phyloP scores from a whole-genome alignment of 2,797 vertebrate genomes.

The Hippocampus kuda region DNA sequence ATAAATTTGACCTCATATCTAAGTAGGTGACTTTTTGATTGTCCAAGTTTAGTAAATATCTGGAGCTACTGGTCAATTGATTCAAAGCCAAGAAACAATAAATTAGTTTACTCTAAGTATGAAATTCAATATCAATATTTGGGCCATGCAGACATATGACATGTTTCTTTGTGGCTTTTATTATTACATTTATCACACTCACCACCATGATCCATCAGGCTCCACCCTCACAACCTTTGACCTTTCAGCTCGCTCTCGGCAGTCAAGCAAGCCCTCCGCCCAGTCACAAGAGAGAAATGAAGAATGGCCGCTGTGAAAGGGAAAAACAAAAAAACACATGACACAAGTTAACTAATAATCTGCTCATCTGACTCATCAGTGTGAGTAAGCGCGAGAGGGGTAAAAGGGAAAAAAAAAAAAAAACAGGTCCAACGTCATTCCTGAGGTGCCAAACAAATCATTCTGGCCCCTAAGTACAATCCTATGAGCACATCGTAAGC shows the following conservation, averaged over 20 bases:
- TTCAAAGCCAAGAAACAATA: neutral
- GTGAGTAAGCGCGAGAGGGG: conserved; percentile 9
- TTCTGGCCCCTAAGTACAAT: neutral
- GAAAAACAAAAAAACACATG: neutral
- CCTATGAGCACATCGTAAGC: neutral
- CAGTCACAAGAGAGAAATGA: conserved; percentile 20
- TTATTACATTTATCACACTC: conserved; percentile 15
- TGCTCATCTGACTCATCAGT: conserved; percentile 11
- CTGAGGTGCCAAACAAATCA: conserved; percentile 25
- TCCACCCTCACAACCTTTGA: conserved; percentile 25
- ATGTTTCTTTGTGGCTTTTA: neutral
- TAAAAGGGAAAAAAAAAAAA: neutral
- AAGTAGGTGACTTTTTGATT: no score
- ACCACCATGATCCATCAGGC: conserved; percentile 58
- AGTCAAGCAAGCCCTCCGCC: conserved; percentile 16
- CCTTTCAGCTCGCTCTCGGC: conserved; percentile 23
- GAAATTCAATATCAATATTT: neutral
- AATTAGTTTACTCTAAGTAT: neutral
- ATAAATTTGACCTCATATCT: neutral
- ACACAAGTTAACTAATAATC: neutral
- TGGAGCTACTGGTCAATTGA: neutral
- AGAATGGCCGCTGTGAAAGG: neutral
- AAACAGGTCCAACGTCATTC: conserved; percentile 55
- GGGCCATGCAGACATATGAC: neutral
- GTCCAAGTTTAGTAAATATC: neutral